Percentiles rank a stretch among this genome's conserved stretches.
These are phyloP conservation scores for Champsocephalus gunnari DNA, from an alignment of 2,797 vertebrate genomes.

Conservation along the genomic window DNA sequence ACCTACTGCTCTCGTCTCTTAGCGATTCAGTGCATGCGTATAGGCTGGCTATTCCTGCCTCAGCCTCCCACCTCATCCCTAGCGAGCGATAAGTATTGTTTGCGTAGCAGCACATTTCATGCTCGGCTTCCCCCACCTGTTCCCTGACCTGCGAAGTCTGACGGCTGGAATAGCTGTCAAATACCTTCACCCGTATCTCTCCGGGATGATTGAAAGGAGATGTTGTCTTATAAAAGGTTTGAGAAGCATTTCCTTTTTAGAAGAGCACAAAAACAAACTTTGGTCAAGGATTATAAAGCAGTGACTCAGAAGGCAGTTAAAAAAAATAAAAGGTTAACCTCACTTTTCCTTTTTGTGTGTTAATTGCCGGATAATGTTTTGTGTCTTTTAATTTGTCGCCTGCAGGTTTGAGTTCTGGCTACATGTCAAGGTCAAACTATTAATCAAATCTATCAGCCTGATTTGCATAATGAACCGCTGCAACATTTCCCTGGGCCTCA, in stretches of 20 bases:
- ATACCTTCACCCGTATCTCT: slow-evolving; percentile 53
- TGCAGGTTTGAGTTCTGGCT: slow-evolving; percentile 49
- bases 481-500: slow-evolving; percentile 32
- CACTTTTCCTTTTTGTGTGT: neutral
- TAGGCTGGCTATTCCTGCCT: slow-evolving; percentile 62
- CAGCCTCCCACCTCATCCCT: slow-evolving; percentile 70
- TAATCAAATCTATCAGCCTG: slow-evolving; percentile 67
- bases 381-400: slow-evolving; percentile 44
- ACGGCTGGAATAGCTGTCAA: slow-evolving; percentile 73
- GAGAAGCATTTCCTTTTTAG: slow-evolving; percentile 14
- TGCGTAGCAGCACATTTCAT: slow-evolving; percentile 82
- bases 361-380: slow-evolving; percentile 33
- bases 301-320: slow-evolving; percentile 28
- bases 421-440: slow-evolving; percentile 72
- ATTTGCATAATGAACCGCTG: slow-evolving; percentile 75
- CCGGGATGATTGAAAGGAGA: slow-evolving; percentile 57
- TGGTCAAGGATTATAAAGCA: slow-evolving; percentile 30
- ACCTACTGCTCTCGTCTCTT: slow-evolving; percentile 39
- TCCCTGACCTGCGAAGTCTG: slow-evolving; percentile 77
- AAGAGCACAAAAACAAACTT: slow-evolving; percentile 46
- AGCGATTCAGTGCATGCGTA: slow-evolving; percentile 68
- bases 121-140: slow-evolving; percentile 80
- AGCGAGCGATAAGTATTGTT: slow-evolving; percentile 82
- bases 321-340: slow-evolving; percentile 9
- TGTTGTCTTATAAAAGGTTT: slow-evolving; percentile 42